phyloP scores from a whole-genome alignment of 2,113 vertebrate species.

The Trichechus manatus region DNA sequence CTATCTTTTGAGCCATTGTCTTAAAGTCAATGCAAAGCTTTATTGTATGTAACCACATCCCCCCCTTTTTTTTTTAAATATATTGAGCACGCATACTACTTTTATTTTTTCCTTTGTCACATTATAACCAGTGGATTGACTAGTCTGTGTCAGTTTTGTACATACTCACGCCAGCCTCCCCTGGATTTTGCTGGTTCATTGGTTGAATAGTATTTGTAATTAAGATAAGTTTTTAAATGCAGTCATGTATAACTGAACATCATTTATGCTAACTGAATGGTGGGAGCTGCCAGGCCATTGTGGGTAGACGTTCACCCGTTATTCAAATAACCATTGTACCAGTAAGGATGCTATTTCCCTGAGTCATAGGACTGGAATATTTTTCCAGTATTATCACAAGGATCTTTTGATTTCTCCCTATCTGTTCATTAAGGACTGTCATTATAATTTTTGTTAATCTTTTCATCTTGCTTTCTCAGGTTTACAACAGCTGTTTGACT shows the following conservation, averaged over 20 bases:
- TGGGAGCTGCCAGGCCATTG: neutral
- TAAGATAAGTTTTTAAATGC: slow-evolving; percentile 13
- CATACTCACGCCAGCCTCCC: no score
- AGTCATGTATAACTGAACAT: neutral
- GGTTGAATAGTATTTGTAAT: slow-evolving; percentile 56
- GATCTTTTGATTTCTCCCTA: neutral
- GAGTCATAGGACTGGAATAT: neutral
- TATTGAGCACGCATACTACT: neutral
- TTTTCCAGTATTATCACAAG: neutral
- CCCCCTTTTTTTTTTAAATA: neutral
- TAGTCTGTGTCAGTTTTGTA: neutral
- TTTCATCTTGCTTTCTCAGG: slow-evolving; percentile 30
- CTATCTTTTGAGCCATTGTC: neutral
- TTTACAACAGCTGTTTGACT: slow-evolving; percentile 35
- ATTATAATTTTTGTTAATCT: slow-evolving; percentile 23
- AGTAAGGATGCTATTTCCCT: neutral
- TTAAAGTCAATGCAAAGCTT: slow-evolving; percentile 33
- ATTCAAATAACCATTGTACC: neutral
- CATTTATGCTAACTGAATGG: slow-evolving; percentile 51
- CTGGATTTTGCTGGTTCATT: neutral
- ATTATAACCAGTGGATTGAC: neutral
- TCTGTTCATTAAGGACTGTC: neutral
- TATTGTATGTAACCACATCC: neutral
- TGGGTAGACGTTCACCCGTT: neutral
- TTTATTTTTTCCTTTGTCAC: neutral